Percentiles rank a stretch among this genome's conserved stretches.
Conservation (phyloP, 30 jellyfish, hydroid and myxozoan species). For the Clytia hemisphaerica region DNA sequence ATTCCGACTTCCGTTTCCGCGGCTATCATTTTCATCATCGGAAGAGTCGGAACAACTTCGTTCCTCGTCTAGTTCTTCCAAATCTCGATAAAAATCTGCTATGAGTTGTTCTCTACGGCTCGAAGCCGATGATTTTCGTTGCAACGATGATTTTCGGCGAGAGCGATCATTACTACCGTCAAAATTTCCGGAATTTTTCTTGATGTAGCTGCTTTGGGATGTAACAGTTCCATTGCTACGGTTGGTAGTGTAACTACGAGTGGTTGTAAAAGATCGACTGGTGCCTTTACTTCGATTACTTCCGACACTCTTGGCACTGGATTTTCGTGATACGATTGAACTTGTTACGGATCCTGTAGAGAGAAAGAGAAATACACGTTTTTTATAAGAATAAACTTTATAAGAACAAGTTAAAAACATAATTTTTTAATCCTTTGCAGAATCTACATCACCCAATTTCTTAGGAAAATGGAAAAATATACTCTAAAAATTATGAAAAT, state of each 20-base stretch:
- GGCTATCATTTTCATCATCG: background rate
- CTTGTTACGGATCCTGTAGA: conserved; percentile 14
- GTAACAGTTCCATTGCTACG: conserved; percentile 8
- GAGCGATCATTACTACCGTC: background rate
- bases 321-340: conserved; percentile 14
- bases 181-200: conserved; percentile 2
- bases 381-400: too few relatives aligned
- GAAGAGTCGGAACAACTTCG: background rate
- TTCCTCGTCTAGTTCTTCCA: conserved; percentile 12
- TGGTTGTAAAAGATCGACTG: too few relatives aligned
- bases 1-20: background rate
- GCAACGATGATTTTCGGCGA: background rate
- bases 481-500: too few relatives aligned
- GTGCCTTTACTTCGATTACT: too few relatives aligned
- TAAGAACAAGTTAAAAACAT: too few relatives aligned
- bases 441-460: too few relatives aligned
- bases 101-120: conserved; percentile 10
- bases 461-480: too few relatives aligned
- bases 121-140: background rate
- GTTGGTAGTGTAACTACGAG: too few relatives aligned
- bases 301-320: background rate
- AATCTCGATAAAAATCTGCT: conserved; percentile 8
- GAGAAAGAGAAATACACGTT: too few relatives aligned
- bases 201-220: background rate
- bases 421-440: too few relatives aligned